Evolutionary conservation across 2,113 vertebrate species (phyloP), one percentile per base, ranked within the genome.

Genomic region (Genyomyrus donnyi): DNA sequence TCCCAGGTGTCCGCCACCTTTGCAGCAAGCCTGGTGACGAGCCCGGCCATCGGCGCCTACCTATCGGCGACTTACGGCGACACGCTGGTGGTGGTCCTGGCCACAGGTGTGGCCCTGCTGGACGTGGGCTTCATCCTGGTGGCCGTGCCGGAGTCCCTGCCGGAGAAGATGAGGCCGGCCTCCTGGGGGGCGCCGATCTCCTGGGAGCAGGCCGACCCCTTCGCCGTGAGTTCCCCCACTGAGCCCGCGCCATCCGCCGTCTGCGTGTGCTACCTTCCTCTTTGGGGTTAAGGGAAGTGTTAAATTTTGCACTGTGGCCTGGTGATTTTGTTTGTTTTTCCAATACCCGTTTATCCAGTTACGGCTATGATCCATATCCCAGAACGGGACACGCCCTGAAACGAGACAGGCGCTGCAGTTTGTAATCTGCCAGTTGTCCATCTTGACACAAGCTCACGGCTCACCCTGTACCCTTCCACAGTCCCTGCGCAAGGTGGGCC

Each of bases 61-160:
- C 93, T 98, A 3, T 97, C 97, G 24, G 95, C 93, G 49, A 93
- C 95, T 27, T 98, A 98, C 0, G 95, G 97, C 0, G 97, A 98
- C 88, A 98, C 97, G 0, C 77, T 98, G 88, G 97, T 98, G 92
- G 97, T 98, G 52, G 96, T 97, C 74, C 91, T 98, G 58, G 97
- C 97, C 35, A 97, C 97, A 0, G 96, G 95, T 17, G 96, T 98
- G 0, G 97, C 97, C 35, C 91, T 98, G 88, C 95, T 98, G 85
- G 97, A 98, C 89, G 98, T 98, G 90, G 97, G 96, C 91, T 98
- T 98, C 95, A 98, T 98, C 93, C 94, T 98, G 91, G 95, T 98
- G 93, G 97, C 97, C 0, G 97, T 98, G 89, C 97, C 97, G 0
- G 97, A 98, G 93, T 98, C 97, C 0, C 95, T 98, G 93, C 97